These are phyloP conservation scores for Apogon hyalosoma DNA, from an alignment of 2,797 vertebrate species.

Conservation along the genomic window DNA sequence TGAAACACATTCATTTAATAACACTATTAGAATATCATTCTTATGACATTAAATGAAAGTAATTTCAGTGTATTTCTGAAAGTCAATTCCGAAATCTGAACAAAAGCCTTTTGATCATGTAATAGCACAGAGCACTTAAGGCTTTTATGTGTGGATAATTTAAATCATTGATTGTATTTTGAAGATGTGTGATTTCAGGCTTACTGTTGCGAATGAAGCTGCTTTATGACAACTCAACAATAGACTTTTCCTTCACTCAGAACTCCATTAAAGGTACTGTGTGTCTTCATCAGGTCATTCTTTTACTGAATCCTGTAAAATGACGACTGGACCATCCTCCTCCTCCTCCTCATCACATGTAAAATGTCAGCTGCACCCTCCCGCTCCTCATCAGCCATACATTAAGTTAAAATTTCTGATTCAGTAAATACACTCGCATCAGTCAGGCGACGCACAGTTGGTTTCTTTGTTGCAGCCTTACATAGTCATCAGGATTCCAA, in stretches of 20 bases:
- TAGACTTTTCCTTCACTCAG: background rate
- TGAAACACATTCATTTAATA: background rate
- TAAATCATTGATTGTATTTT: background rate
- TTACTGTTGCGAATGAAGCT: background rate
- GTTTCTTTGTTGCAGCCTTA: too few relatives aligned
- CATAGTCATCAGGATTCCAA: too few relatives aligned
- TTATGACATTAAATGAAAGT: background rate
- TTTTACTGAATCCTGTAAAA: too few relatives aligned
- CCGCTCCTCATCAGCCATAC: too few relatives aligned
- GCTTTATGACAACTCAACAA: slow-evolving; percentile 24
- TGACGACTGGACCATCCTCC: too few relatives aligned
- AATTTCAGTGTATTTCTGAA: background rate
- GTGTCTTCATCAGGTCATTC: background rate
- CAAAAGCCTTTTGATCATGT: background rate
- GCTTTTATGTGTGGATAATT: background rate
- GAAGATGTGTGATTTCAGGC: background rate
- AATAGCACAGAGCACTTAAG: background rate
- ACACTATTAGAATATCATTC: background rate
- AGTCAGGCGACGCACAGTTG: too few relatives aligned
- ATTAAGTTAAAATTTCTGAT: too few relatives aligned
- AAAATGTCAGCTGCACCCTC: too few relatives aligned
- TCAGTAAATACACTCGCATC: too few relatives aligned
- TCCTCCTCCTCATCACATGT: too few relatives aligned
- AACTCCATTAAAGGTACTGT: background rate
- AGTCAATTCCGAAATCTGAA: background rate